Evolutionary conservation across 2,797 vertebrate species (phyloP).

Genomic region (Lepus townsendii): DNA sequence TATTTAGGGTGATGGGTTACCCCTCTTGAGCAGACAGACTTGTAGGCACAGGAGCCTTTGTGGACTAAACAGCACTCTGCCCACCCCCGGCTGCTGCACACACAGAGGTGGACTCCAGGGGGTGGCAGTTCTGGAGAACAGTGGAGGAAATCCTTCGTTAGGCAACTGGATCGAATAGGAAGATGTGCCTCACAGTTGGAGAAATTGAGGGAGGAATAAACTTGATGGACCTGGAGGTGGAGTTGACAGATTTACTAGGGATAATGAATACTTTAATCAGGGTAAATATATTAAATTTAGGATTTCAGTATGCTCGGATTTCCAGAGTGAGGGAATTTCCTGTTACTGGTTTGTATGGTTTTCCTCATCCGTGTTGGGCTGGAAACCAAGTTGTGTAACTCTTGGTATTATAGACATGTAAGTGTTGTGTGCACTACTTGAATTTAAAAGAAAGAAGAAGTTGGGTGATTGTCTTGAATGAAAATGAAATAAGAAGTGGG

Average conservation of each 20-base stretch:
- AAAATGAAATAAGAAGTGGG: constrained; percentile 55
- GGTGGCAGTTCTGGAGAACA: neutral
- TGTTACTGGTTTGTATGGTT: constrained; percentile 30
- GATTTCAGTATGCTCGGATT: neutral
- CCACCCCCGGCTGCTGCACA: neutral
- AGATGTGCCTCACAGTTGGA: neutral
- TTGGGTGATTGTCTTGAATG: constrained; percentile 50
- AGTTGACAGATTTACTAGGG: constrained; percentile 17
- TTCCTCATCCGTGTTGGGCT: neutral
- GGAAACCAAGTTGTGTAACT: neutral
- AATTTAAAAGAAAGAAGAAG: constrained; percentile 58
- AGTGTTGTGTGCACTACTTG: neutral
- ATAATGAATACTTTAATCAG: constrained; percentile 4
- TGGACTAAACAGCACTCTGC: neutral
- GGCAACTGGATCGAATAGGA: neutral
- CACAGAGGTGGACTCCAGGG: neutral
- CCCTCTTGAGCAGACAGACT: neutral
- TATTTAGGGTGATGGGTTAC: constrained; percentile 5
- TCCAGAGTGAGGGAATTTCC: neutral
- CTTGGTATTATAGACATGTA: neutral
- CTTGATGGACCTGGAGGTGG: neutral
- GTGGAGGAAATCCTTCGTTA: constrained; percentile 1
- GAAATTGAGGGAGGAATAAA: neutral
- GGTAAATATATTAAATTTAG: constrained; percentile 28
- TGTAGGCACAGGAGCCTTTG: neutral